Base-by-base conservation (phyloP, 2,797 vertebrate genomes). In the Smutsia temminckii region DNA sequence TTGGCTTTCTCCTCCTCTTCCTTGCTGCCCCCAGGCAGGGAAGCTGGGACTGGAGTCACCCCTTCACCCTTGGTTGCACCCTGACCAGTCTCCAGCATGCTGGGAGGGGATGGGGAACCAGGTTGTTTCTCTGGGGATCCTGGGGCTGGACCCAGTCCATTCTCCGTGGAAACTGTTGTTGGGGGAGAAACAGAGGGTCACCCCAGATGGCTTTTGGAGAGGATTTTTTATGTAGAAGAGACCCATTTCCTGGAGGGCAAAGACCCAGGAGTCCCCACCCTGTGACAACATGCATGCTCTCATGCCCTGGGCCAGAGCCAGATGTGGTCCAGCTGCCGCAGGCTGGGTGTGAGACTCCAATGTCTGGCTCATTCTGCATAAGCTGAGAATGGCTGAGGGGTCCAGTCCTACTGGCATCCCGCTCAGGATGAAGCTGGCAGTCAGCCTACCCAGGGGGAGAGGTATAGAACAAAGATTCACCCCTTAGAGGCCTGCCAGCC, bases 1-100 rank as follows among this genome's bases (percentile, higher is more conserved):
- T 98, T 98, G 81, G 99, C 99, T 97, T 99, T 99, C 96, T 99
- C 99, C 85, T 98, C 99, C 84, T 99, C 99, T 1, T 98, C 99
- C 96, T 99, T 99, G 97, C 96, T 97, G 27, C 94, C 89, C 32
- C 96, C 96, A 64, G 96, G 96, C 89, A 93, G 86, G 66, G 97
- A 80, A 27, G 96, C 94, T 55, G 96, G 59, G 40, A 87, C 93
- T 64, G 95, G 63, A 37, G 96, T 72, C 1, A 87, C 94, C 57
- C 74, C 93, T 72, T 97, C 98, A 37, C 92, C 93, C 84, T 97
- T 97, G 61, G 86, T 66, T 59, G 85, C 83, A 27, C 91, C 86
- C 95, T 92, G 94, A 84, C 94, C 96, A 93, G 93, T 90, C 95
- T 98, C 97, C 12, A 89, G 96, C 89, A 97, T 27, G 71, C 95